These are phyloP conservation scores for Machimus rusticus DNA, from an alignment of 2,888 invertebrate genomes.

Conservation along the genomic window DNA sequence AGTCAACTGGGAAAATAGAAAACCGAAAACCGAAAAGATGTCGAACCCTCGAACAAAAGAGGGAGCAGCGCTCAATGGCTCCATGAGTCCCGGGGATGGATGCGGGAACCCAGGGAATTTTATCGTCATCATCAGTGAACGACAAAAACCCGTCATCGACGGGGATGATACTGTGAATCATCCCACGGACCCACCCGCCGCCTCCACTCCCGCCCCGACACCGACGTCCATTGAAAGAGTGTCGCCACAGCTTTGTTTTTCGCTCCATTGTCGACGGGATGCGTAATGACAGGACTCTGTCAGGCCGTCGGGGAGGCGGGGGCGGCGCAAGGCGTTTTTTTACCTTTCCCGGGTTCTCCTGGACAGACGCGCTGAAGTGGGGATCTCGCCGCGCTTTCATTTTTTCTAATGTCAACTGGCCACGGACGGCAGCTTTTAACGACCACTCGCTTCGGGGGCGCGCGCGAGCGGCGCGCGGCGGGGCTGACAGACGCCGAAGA, in stretches of 20 bases:
- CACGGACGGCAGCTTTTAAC: background rate
- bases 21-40: slow-evolving; percentile 29
- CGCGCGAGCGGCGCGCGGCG: background rate
- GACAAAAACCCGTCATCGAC: slow-evolving; percentile 38
- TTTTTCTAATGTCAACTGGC: slow-evolving; percentile 37
- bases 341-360: background rate
- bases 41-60: slow-evolving; percentile 20
- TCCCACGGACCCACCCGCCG: background rate
- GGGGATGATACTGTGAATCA: slow-evolving; percentile 37
- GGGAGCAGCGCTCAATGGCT: background rate
- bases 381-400: slow-evolving; percentile 27
- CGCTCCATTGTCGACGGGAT: slow-evolving; percentile 37
- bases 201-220: background rate
- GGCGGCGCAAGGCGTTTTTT: background rate
- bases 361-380: background rate
- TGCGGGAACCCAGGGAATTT: background rate
- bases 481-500: background rate
- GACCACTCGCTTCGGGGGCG: background rate
- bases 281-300: slow-evolving; percentile 41
- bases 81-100: background rate
- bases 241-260: slow-evolving; percentile 31
- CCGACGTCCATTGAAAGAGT: background rate
- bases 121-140: slow-evolving; percentile 41
- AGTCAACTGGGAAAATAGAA: slow-evolving; percentile 37
- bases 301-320: background rate